These are phyloP conservation scores for Drosophila kikkawai DNA, from an alignment of 1,140 invertebrate species.

Conservation along the genomic window DNA sequence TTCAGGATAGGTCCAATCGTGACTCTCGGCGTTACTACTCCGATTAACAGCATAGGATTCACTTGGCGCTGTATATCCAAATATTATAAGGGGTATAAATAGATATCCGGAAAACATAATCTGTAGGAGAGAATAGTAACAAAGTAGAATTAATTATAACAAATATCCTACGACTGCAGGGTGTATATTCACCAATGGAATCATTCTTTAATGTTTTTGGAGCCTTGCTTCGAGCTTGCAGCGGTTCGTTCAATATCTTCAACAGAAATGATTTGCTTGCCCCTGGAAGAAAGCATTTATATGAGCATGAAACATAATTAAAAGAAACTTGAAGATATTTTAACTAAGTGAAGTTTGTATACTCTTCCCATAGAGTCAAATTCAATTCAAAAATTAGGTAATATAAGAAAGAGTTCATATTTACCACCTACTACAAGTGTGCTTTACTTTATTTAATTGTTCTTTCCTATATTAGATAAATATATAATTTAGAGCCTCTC, in stretches of 20 bases:
- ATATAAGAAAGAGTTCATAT: not conserved
- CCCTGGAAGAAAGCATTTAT: constrained; percentile 31
- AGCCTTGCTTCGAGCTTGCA: not conserved
- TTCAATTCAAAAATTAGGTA: not conserved
- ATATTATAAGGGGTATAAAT: constrained; percentile 18
- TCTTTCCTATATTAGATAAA: not conserved
- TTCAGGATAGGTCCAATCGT: constrained; percentile 21
- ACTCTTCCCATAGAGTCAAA: not conserved
- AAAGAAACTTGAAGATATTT: not conserved
- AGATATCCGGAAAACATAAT: constrained; percentile 36
- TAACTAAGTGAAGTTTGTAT: not conserved
- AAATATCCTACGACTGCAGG: not conserved
- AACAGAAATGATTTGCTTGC: constrained; percentile 33
- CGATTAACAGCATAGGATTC: constrained; percentile 30
- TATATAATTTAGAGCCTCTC: not conserved
- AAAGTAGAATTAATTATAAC: not conserved
- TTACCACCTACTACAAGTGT: too few species aligned
- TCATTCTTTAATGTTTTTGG: constrained; percentile 14
- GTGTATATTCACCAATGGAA: constrained; percentile 10
- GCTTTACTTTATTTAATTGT: too few species aligned
- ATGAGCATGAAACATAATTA: constrained; percentile 28
- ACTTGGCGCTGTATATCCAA: constrained; percentile 1
- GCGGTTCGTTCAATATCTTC: constrained; percentile 13
- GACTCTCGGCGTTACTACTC: not conserved
- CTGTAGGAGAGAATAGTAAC: constrained; percentile 4